phyloP scores from a whole-genome alignment of 1,140 invertebrate genomes.

The Trichomalopsis sarcophagae region DNA sequence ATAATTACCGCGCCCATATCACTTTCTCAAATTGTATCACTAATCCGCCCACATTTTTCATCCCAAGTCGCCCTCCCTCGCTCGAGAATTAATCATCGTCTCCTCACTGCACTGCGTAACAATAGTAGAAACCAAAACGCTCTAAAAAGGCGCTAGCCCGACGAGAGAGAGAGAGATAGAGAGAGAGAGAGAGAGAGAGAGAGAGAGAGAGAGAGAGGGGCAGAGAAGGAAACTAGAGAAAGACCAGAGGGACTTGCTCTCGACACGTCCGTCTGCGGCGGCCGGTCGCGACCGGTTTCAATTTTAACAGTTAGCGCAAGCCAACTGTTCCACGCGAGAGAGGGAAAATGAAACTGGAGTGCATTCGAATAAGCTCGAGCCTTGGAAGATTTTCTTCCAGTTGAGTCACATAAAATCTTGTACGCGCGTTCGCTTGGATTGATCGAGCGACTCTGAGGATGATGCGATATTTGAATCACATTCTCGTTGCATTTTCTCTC shows the following conservation, averaged over 20 bases:
- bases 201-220: too few relatives aligned
- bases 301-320: conserved; percentile 23
- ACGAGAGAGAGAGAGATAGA: too few relatives aligned
- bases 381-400: background rate
- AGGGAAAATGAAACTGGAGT: background rate
- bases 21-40: too few relatives aligned
- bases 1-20: too few relatives aligned
- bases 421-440: too few relatives aligned
- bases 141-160: background rate
- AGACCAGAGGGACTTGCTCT: background rate
- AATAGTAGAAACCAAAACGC: conserved; percentile 3
- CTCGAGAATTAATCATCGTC: too few relatives aligned
- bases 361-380: background rate
- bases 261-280: background rate
- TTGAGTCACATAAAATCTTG: background rate
- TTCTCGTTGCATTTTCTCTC: too few relatives aligned
- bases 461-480: too few relatives aligned
- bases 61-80: too few relatives aligned
- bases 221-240: background rate
- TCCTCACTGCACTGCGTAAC: background rate
- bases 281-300: conserved; percentile 24
- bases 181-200: too few relatives aligned
- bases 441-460: too few relatives aligned
- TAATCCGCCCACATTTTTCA: too few relatives aligned
- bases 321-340: background rate